phyloP scores from a whole-genome alignment of 1,140 invertebrate genomes.

The Mamestra configurata region DNA sequence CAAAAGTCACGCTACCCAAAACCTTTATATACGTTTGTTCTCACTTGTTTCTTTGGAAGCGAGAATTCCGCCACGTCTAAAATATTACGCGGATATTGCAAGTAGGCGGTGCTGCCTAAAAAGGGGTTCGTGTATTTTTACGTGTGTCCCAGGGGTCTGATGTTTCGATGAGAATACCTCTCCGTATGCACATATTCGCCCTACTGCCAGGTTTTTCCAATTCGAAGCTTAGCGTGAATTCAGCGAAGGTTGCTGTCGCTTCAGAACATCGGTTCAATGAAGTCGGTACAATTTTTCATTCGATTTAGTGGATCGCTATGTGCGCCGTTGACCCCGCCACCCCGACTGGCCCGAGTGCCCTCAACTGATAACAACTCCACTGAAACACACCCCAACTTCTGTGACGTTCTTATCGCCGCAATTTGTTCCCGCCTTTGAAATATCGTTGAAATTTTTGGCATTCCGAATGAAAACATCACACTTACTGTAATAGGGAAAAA shows the following conservation, averaged over 20 bases:
- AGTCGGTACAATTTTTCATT: conserved; percentile 43
- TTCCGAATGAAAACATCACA: conserved; percentile 58
- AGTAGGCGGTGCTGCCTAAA: conserved; percentile 27
- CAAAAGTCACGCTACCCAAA: not conserved
- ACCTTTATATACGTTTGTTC: conserved; percentile 10
- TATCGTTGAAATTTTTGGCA: conserved; percentile 79
- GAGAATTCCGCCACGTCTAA: conserved; percentile 27
- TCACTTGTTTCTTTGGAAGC: not conserved
- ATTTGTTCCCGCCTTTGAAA: conserved; percentile 77
- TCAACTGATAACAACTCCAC: conserved; percentile 82
- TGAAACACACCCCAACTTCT: conserved; percentile 77
- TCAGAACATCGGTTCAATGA: conserved; percentile 27
- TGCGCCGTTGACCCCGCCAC: conserved; percentile 8
- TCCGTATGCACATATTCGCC: conserved; percentile 13
- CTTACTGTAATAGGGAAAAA: conserved; percentile 6
- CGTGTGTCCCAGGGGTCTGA: conserved; percentile 43
- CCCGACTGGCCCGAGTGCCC: conserved; percentile 16
- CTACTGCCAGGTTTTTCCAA: conserved; percentile 14
- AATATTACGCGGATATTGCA: conserved; percentile 47
- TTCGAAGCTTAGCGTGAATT: conserved; percentile 4
- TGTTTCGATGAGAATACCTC: conserved; percentile 28
- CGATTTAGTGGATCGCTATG: conserved; percentile 30
- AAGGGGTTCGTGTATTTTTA: conserved; percentile 42
- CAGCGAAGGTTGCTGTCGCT: conserved; percentile 6
- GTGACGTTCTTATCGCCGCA: conserved; percentile 72